Conservation (phyloP, 2,888 invertebrate species). For the Tinea semifulvella region DNA sequence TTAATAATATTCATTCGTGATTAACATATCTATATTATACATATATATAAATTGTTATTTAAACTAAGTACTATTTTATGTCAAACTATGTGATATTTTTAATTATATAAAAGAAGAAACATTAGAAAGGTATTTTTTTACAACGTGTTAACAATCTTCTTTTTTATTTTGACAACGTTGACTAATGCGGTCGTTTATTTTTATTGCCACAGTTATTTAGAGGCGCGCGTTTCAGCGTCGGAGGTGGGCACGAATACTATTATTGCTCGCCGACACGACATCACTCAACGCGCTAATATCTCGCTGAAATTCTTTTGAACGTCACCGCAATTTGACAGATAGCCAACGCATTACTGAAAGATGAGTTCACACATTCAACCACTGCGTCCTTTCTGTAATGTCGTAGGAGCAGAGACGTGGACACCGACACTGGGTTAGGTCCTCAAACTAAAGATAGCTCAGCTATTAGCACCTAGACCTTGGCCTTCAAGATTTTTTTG, state of each 20-base stretch:
- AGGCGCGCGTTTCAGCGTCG: slow-evolving; percentile 45
- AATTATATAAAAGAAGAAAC: slow-evolving; percentile 17
- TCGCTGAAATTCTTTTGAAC: slow-evolving; percentile 49
- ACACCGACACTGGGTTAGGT: too few relatives aligned
- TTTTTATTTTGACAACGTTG: slow-evolving; percentile 62
- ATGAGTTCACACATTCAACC: background rate
- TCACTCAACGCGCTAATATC: slow-evolving; percentile 58
- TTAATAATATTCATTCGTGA: too few relatives aligned
- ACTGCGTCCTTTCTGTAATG: too few relatives aligned
- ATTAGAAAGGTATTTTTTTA: slow-evolving; percentile 28
- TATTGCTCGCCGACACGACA: slow-evolving; percentile 58
- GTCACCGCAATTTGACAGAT: slow-evolving; percentile 45
- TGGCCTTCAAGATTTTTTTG: too few relatives aligned
- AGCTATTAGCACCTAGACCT: too few relatives aligned
- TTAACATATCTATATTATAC: too few relatives aligned
- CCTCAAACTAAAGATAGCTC: too few relatives aligned
- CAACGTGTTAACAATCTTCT: slow-evolving; percentile 42
- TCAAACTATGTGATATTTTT: background rate
- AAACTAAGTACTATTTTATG: background rate
- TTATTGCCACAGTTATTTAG: slow-evolving; percentile 57
- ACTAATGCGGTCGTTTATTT: slow-evolving; percentile 63
- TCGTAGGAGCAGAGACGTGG: too few relatives aligned
- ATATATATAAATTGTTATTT: background rate
- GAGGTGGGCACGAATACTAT: slow-evolving; percentile 47
- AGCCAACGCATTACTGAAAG: slow-evolving; percentile 30